Evolutionary conservation across 2,113 vertebrate species (phyloP).

Genomic region (Hipposideros armiger): DNA sequence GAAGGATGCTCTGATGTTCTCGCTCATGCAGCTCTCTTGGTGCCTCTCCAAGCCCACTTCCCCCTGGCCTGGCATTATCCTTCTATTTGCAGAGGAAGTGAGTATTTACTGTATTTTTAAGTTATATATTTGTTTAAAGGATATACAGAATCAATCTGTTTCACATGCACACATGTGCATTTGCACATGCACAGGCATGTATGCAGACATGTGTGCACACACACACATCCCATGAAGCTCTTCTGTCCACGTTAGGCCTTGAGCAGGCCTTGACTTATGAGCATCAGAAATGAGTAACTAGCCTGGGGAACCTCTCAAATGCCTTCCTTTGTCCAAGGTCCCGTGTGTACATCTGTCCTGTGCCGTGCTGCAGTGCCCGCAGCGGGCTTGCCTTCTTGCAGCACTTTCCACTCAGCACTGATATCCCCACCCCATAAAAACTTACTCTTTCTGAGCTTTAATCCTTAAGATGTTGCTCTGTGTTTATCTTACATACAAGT

Average conservation of each 20-base stretch:
- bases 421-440: rapidly evolving
- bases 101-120: conserved; percentile 6
- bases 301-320: not conserved
- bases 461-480: not conserved
- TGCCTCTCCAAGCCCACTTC: too few species aligned
- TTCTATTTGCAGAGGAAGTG: not conserved
- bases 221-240: not conserved
- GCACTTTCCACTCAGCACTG: not conserved
- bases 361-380: rapidly evolving
- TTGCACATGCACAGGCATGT: too few species aligned
- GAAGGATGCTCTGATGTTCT: not conserved
- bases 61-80: rapidly evolving
- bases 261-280: not conserved
- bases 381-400: not conserved
- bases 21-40: not conserved
- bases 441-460: not conserved
- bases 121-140: not conserved
- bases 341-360: not conserved
- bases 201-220: not conserved
- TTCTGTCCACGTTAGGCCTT: not conserved
- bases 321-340: rapidly evolving
- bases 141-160: too few species aligned
- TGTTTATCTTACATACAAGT: not conserved
- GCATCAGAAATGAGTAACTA: not conserved
- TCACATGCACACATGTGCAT: too few species aligned